Evolutionary conservation across 2,113 vertebrate species (phyloP).

Genomic region (Gallinago jamesoni): DNA sequence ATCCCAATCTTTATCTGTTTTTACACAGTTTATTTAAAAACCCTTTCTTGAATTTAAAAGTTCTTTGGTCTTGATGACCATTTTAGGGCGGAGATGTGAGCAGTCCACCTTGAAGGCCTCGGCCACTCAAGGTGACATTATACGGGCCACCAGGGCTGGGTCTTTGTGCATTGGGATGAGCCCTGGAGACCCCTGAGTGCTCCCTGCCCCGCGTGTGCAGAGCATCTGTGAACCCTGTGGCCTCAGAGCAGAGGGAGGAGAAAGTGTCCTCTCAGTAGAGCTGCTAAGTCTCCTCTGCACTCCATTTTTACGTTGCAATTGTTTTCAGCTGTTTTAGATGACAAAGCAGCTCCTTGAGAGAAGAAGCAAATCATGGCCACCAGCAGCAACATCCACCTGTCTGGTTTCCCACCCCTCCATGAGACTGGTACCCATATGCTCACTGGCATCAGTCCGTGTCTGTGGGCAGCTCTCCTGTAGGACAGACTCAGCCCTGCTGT

Average conservation of each 20-base stretch:
- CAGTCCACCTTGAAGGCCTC: neutral
- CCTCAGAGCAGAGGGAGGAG: neutral
- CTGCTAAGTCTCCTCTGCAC: neutral
- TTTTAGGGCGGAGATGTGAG: neutral
- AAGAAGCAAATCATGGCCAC: accelerated
- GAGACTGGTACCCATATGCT: neutral
- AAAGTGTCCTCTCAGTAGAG: accelerated
- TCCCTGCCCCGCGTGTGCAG: neutral
- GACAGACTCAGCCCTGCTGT: neutral
- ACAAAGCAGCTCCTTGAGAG: neutral
- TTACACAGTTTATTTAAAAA: neutral
- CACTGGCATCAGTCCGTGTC: neutral
- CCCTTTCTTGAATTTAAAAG: neutral
- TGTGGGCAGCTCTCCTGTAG: neutral
- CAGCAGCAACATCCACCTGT: neutral
- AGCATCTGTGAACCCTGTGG: neutral
- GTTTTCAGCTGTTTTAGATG: neutral
- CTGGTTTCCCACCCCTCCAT: neutral
- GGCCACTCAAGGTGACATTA: neutral
- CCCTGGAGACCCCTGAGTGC: neutral
- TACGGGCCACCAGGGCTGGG: accelerated
- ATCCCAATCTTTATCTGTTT: neutral
- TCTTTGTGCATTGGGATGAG: neutral
- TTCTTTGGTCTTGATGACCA: neutral
- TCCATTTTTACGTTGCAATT: neutral